Conservation (phyloP, 2,113 vertebrate genomes). For the Coptodon bakossiorum region DNA sequence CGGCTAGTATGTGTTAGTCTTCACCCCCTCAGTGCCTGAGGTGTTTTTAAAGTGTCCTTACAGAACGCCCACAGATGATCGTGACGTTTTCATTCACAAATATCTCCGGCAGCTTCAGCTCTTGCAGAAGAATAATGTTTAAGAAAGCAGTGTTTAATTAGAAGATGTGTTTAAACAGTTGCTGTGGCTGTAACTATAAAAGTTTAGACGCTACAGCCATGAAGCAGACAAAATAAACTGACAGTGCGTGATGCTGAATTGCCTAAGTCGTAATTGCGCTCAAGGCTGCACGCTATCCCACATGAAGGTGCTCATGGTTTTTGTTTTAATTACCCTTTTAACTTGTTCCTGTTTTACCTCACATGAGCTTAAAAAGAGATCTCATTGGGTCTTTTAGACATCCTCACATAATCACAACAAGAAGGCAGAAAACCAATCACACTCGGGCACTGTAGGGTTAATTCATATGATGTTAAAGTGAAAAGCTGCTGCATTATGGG, state of each 20-base stretch:
- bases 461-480: neutral
- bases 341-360: neutral
- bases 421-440: neutral
- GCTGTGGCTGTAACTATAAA: neutral
- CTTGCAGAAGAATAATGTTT: neutral
- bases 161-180: neutral
- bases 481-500: neutral
- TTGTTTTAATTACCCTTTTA: neutral
- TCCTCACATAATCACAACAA: neutral
- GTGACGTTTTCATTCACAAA: neutral
- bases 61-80: neutral
- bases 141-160: neutral
- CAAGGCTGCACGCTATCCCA: neutral
- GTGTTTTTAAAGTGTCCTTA: conserved; percentile 28
- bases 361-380: neutral
- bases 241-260: neutral
- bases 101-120: neutral
- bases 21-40: conserved; percentile 20
- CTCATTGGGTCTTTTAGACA: neutral
- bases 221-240: neutral
- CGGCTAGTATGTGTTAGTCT: conserved; percentile 2
- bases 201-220: neutral
- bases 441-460: neutral
- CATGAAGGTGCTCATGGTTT: neutral
- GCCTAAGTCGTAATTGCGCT: neutral